Base-by-base conservation (phyloP, 2,888 invertebrate species). In the Polietes domitor region DNA sequence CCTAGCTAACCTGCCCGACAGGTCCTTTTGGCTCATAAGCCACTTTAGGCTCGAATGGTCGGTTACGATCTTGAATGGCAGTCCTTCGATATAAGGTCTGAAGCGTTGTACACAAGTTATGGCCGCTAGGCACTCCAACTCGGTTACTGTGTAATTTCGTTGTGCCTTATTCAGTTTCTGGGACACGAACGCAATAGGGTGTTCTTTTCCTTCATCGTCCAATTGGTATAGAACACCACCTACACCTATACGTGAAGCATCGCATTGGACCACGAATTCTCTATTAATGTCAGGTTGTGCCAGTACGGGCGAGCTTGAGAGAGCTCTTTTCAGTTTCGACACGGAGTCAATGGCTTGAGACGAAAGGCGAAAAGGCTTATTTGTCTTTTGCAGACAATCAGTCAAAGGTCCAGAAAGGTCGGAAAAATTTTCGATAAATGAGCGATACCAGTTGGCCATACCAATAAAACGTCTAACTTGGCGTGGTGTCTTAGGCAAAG, bases 231-330 rank as follows among this genome's bases (percentile, higher is more conserved):
- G 32, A 10, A 82, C 81, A 7, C 78, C 79, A 2, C 85, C 79
- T 7, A 81, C 78, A 0, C 79, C 85, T 3, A 65, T n/a, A 10
- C 37, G 47, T 0, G 79, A 82, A 1, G 78, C 78, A 43, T 81
- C 81, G 12, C 78, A 81, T n/a, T 84, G 84, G 0, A 84, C 75
- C 1, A 80, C 26, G 26, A 80, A 83, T 5, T 74, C 74, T 12
- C 43, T 74, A 2, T 12, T 0, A 70, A 83, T 80, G 21, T 80
- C 68, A 0, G 78, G 78, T 17, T 84, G 75, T 0, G 76, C 72
- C 12, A 81, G 37, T 6, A 81, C 81, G 3, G 73, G 77, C 0
- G 80, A 70, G 7, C 61, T 32, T 4, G 77, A 70, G 6, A 83
- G 72, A 0, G 61, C 78, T 0, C 21, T 15, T 21, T 84, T 84